Evolutionary conservation across 23 tunicate genomes (phyloP), one percentile per base, ranked within the genome.

Genomic region (Clavelina lepadiformis): DNA sequence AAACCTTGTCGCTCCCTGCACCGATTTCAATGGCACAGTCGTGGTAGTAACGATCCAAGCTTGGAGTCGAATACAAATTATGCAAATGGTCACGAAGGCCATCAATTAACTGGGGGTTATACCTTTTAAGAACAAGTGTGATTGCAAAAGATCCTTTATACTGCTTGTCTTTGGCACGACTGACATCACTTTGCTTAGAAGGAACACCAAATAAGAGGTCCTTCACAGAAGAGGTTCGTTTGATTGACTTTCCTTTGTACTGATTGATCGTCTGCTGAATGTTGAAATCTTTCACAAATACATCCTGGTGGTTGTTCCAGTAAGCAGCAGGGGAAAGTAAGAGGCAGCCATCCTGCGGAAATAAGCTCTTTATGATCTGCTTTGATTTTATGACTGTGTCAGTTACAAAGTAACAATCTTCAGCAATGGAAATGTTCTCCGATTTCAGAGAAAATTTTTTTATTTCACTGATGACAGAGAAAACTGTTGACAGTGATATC

Each of bases 311-410:
- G 37, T 71, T 71, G 20, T 51, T 74, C 96, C 96, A 88, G 34
- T 81, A 88, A 23, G 61, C 68, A 19, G 96, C 96, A 23, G 87
- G 96, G 5, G 96, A 80, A 19, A 88, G 13, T 7, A 88, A 8
- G 20, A 88, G 56, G 55, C 96, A 88, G 2, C 80, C 88, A 61
- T 88, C 44, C 33, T 80, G 74, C 28, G 96, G 96, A 73, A 88
- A 88, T 38, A 88, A 22, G 21, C 53, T 70, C 56, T 80, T 88
- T 26, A 80, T 36, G 15, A 24, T 61, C 31, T 74, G 65, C 26
- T 74, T 80, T 20, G 56, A 33, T 37, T 88, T 80, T 18, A 79
- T 74, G 1, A 65, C 77, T 26, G 75, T 73, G 4, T 71, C 61
- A 1, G 79, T 27, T 1, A 88, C 63, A 49, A 67, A 88, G 5